These are phyloP conservation scores for Dicyrtoma fusca DNA, from an alignment of 2,888 invertebrate genomes.

Conservation along the genomic window DNA sequence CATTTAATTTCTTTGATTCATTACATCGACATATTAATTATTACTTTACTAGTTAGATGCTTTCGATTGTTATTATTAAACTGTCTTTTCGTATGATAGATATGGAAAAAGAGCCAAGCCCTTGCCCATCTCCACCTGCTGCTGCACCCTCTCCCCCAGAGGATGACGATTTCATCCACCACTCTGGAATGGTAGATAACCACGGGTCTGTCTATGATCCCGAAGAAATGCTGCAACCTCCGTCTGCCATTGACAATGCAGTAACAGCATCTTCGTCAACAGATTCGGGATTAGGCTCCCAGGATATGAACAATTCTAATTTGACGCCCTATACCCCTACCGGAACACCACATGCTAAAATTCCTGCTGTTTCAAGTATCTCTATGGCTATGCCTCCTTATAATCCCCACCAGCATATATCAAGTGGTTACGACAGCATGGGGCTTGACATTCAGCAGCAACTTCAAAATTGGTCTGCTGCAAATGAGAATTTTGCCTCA, in stretches of 20 bases:
- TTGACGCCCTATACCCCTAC: neutral
- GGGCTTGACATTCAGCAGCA: neutral
- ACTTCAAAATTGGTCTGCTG: constrained; percentile 13
- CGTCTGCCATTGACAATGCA: neutral
- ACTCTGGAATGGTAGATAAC: too few species aligned
- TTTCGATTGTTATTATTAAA: constrained; percentile 5
- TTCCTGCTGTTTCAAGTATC: neutral
- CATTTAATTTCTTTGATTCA: neutral
- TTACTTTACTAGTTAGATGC: neutral
- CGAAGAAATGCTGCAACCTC: constrained; percentile 25
- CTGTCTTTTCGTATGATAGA: constrained; percentile 38
- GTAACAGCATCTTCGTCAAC: neutral
- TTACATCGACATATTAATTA: too few species aligned
- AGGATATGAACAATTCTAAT: constrained; percentile 3
- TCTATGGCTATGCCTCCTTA: constrained; percentile 1
- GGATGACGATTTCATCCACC: constrained; percentile 20
- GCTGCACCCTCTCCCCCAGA: constrained; percentile 50
- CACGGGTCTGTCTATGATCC: constrained; percentile 27
- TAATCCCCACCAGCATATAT: constrained; percentile 1
- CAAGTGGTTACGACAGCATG: neutral
- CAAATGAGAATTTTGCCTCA: constrained; percentile 21
- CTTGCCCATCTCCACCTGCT: constrained; percentile 50
- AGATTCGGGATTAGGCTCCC: neutral
- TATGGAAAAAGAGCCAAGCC: constrained; percentile 54
- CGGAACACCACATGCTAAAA: neutral